These are phyloP conservation scores for Patella depressa DNA, from an alignment of 2,888 invertebrate species.

Conservation along the genomic window DNA sequence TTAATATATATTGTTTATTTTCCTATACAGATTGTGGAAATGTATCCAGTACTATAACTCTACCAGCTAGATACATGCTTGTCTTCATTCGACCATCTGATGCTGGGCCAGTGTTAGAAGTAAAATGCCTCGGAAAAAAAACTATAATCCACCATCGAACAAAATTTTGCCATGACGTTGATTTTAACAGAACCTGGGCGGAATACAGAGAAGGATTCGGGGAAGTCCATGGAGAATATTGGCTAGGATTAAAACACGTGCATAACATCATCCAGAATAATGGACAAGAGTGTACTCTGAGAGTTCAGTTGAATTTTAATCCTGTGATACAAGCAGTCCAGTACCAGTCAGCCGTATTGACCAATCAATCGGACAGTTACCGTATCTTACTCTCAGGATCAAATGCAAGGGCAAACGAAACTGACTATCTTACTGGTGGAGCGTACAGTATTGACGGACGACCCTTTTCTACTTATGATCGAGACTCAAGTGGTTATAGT, in stretches of 20 bases:
- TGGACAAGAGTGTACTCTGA: neutral
- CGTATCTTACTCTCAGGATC: neutral
- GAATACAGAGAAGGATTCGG: neutral
- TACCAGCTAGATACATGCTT: no score
- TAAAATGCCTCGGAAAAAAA: neutral
- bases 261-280: neutral
- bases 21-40: no score
- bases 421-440: neutral
- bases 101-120: neutral
- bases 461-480: neutral
- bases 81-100: neutral
- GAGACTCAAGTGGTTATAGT: neutral
- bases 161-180: neutral
- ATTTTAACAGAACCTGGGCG: neutral
- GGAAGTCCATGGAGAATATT: neutral
- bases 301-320: neutral
- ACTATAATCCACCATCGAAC: neutral
- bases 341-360: neutral
- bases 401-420: neutral
- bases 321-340: no score
- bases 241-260: conserved; percentile 6
- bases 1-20: no score
- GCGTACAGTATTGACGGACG: neutral
- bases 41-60: no score
- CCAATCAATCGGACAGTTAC: neutral